Evolutionary conservation across 1,140 invertebrate genomes (phyloP).

Genomic region (Drosophila triauraria): DNA sequence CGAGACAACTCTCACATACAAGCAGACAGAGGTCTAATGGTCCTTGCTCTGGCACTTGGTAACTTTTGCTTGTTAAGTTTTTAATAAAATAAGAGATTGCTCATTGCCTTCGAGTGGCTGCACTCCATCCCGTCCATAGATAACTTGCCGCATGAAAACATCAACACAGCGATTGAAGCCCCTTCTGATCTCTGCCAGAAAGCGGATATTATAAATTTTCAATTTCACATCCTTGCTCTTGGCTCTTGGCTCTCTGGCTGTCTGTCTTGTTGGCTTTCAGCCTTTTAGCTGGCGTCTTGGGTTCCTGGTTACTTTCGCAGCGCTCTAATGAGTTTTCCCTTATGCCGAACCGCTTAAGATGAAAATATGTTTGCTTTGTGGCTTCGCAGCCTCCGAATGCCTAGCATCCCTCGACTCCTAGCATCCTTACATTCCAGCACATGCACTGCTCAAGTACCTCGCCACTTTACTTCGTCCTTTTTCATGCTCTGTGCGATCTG

Average conservation of each 20-base stretch:
- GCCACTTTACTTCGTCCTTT: slow-evolving; percentile 54
- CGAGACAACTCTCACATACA: slow-evolving; percentile 63
- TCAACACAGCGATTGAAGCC: slow-evolving; percentile 74
- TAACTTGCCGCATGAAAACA: slow-evolving; percentile 72
- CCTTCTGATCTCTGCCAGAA: not conserved
- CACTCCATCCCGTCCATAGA: slow-evolving; percentile 61
- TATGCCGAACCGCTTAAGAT: slow-evolving; percentile 65
- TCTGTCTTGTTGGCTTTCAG: slow-evolving; percentile 17
- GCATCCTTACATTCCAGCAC: slow-evolving; percentile 24
- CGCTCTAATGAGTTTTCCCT: slow-evolving; percentile 77
- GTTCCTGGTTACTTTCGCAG: slow-evolving; percentile 60
- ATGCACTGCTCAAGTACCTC: slow-evolving; percentile 64
- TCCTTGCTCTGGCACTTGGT: slow-evolving; percentile 71
- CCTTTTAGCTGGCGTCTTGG: slow-evolving; percentile 40
- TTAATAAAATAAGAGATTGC: slow-evolving; percentile 79
- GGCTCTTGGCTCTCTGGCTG: slow-evolving; percentile 19
- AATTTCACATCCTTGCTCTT: slow-evolving; percentile 63
- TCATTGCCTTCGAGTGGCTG: slow-evolving; percentile 34
- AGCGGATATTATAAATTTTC: slow-evolving; percentile 82
- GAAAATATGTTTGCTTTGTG: slow-evolving; percentile 77
- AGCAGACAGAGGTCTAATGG: slow-evolving; percentile 64
- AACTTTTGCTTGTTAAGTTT: slow-evolving; percentile 65
- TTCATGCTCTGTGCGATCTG: slow-evolving; percentile 34
- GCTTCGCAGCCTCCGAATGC: slow-evolving; percentile 28
- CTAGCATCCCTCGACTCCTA: not conserved